Percentiles rank a stretch among this genome's conserved stretches.
Evolutionary conservation across 2,113 vertebrate species (phyloP).

Genomic region (Todiramphus saurophagus): DNA sequence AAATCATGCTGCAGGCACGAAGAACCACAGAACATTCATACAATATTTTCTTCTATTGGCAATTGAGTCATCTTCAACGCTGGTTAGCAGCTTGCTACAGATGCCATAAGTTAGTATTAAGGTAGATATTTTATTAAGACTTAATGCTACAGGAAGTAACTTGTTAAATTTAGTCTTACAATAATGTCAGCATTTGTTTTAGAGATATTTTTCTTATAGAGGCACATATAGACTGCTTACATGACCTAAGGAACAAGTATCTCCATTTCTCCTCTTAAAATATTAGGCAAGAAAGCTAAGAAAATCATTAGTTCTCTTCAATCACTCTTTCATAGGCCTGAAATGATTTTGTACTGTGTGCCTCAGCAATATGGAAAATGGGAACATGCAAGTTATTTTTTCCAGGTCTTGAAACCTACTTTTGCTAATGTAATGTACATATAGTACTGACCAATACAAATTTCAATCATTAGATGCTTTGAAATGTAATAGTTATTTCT

Average conservation of each 20-base stretch:
- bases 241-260: not conserved
- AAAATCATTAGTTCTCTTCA: not conserved
- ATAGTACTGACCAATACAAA: not conserved
- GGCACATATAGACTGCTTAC: not conserved
- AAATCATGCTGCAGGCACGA: not conserved
- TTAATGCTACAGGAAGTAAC: not conserved
- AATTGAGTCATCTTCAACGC: not conserved
- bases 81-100: not conserved
- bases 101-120: not conserved
- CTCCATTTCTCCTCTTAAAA: not conserved
- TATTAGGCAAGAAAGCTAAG: not conserved
- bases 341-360: not conserved
- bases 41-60: not conserved
- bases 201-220: not conserved
- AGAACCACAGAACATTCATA: not conserved
- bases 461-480: not conserved
- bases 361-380: not conserved
- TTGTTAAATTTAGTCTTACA: not conserved
- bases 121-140: not conserved
- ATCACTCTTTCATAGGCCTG: not conserved
- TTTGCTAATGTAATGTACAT: not conserved
- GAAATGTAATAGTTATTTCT: not conserved
- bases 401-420: not conserved
- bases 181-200: not conserved
- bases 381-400: not conserved